Base-by-base conservation (phyloP, 2,113 vertebrate genomes). In the Dicrurus megarhynchus region DNA sequence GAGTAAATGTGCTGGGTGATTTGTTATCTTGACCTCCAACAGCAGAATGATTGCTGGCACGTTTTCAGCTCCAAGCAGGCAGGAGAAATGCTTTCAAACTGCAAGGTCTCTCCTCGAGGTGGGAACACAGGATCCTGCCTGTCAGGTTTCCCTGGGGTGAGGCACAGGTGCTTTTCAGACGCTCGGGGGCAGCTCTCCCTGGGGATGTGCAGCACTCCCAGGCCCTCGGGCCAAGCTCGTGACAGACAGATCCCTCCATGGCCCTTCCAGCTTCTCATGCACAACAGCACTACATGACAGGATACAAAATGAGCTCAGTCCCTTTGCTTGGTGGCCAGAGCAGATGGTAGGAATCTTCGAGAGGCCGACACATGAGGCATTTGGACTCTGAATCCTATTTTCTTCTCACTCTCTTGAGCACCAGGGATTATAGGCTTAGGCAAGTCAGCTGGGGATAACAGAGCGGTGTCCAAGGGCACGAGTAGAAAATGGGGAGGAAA, bases 371-470 rank as follows among this genome's bases (percentile, higher is more conserved):
- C 95, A 94, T 59, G 41, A 97, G 75, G 82, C 93, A 63, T 85
- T 96, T 96, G 94, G 87, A 50, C 78, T 73, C 59, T 65, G 87
- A 97, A 86, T 91, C 75, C 76, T 96, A 88, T 96, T 97, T 97
- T 97, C 95, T 97, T 96, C 95, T 97, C 96, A 95, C 95, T 97
- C 55, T 80, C 64, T 95, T 96, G 95, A 97, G 93, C 92, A 96
- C 90, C 44, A 93, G 93, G 95, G 95, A 97, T 97, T 96, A 97
- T 91, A 91, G 71, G 95, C 94, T 97, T 95, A 96, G 56, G 95
- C 78, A 91, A 97, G 96, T 97, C 95, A 97, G 93, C 93, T 96
- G 95, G 95, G 95, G 92, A 96, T 97, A 96, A 95, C 87, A 90
- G 68, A 93, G 79, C 90, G 81, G 71, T 90, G 92, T 94, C 92